These are phyloP conservation scores for Denticeps clupeoides DNA, from an alignment of 2,797 vertebrate genomes.

Conservation along the genomic window DNA sequence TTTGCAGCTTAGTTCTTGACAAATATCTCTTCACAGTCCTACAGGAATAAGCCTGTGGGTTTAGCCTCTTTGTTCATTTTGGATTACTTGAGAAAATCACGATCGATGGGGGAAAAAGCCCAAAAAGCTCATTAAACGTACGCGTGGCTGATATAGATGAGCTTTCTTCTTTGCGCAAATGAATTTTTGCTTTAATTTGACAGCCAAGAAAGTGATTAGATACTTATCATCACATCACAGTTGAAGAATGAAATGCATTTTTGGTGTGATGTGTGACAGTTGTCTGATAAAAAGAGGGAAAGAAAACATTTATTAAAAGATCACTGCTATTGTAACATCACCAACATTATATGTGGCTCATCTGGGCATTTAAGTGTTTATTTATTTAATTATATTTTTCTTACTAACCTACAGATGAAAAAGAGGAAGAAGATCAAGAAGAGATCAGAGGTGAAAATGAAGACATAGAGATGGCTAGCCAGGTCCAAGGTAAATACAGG, in stretches of 20 bases:
- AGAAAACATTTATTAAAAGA: constrained; percentile 7
- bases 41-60: neutral
- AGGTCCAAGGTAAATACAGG: neutral
- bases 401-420: no score
- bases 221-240: constrained; percentile 22
- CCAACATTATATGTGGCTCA: no score
- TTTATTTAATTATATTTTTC: no score
- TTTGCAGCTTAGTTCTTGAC: no score
- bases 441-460: neutral
- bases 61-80: no score
- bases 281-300: constrained; percentile 14
- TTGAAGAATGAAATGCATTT: constrained; percentile 12
- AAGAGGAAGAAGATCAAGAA: neutral
- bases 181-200: constrained; percentile 23
- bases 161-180: constrained; percentile 13
- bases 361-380: no score
- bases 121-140: constrained; percentile 3
- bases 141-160: neutral
- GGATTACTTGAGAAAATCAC: no score
- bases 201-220: constrained; percentile 26
- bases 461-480: constrained; percentile 1
- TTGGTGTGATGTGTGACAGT: constrained; percentile 4
- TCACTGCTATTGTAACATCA: no score
- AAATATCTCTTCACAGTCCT: no score
- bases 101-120: neutral